A percentile compares a stretch with the other conserved stretches of the same genome.
Conservation (phyloP, 2,113 vertebrate genomes). For the Rostratula benghalensis region DNA sequence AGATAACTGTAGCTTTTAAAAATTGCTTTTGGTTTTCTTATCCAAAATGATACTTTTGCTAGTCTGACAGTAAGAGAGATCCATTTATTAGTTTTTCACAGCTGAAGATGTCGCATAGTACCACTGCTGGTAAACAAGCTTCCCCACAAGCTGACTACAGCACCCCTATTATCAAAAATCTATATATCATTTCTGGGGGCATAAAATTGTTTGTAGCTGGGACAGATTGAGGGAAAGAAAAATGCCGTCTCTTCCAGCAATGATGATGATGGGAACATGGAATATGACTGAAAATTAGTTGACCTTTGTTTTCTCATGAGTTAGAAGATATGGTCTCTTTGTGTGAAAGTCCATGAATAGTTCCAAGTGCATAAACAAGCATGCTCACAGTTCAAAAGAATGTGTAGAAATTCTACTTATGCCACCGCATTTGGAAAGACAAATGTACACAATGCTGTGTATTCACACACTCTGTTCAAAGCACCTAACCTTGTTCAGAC, state of each 20-base stretch:
- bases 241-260: not conserved
- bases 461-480: not conserved
- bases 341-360: not conserved
- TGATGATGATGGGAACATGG: not conserved
- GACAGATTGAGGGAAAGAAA: not conserved
- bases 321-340: not conserved
- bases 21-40: not conserved
- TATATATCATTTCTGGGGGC: accelerated
- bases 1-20: not conserved
- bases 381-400: not conserved
- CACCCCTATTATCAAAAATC: not conserved
- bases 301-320: not conserved
- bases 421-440: not conserved
- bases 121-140: not conserved
- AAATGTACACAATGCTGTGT: not conserved
- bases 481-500: not conserved
- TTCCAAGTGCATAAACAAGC: not conserved
- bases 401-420: not conserved
- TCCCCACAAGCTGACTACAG: not conserved
- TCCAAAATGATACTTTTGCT: not conserved
- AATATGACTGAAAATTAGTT: not conserved
- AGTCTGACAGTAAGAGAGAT: not conserved
- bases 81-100: not conserved
- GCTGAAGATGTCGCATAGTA: not conserved
- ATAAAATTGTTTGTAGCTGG: not conserved